phyloP scores from a whole-genome alignment of 2,888 invertebrate species.

The Heliconius erato region DNA sequence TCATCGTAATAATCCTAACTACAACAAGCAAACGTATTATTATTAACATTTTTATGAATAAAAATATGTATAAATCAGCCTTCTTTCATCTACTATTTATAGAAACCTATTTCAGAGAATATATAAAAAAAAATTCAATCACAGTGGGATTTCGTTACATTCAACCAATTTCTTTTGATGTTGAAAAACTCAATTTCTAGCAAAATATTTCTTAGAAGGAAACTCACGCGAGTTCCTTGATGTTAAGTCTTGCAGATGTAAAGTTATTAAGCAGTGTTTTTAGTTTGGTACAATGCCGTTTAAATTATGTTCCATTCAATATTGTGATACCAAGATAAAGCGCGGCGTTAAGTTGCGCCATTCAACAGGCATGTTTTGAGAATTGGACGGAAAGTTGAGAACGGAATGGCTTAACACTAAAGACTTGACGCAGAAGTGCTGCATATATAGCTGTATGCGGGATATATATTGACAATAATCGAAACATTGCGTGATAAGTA shows the following conservation, averaged over 20 bases:
- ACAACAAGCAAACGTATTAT: no score
- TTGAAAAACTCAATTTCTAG: conserved; percentile 11
- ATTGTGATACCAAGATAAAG: background rate
- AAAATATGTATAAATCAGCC: background rate
- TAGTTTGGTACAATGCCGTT: no score
- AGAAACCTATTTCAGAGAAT: background rate
- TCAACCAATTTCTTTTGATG: conserved; percentile 15
- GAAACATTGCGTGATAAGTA: no score
- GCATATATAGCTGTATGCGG: no score
- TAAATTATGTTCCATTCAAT: background rate
- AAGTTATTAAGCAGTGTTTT: background rate
- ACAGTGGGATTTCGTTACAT: background rate
- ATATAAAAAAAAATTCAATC: background rate
- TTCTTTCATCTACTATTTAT: background rate
- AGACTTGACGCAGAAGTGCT: no score
- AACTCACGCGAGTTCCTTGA: background rate
- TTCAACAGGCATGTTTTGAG: background rate
- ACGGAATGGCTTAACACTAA: background rate
- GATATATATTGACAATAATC: no score
- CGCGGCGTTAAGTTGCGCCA: background rate
- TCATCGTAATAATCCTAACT: no score
- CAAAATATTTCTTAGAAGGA: background rate
- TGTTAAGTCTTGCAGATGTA: background rate
- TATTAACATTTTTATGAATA: no score
- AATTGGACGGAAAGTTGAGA: background rate